Base-by-base conservation (phyloP, 1,140 invertebrate genomes). In the Drosophila suzukii region DNA sequence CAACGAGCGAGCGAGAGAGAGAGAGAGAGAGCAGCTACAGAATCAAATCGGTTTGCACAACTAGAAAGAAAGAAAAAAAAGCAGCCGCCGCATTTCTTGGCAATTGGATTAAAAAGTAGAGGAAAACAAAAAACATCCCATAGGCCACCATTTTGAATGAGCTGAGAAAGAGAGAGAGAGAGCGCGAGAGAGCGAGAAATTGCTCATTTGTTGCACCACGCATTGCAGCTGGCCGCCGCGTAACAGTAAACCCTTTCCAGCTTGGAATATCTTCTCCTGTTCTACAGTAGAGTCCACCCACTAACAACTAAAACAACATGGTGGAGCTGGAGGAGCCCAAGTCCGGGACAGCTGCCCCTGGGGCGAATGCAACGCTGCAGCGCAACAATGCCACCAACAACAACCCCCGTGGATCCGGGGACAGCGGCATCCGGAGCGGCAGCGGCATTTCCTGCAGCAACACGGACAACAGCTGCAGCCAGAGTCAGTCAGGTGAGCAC, bases 121-220 rank as follows among this genome's bases (percentile, higher is more conserved):
- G 49, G 61, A 60, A 34, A 60, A 75, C 27, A 53, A 80, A 66
- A 73, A 78, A 79, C 78, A 74, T 74, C 59, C 70, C 71, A 68
- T 62, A 71, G 75, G 74, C 84, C 84, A 89, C 84, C 84, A 89
- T 89, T 89, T 89, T 89, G 84, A 84, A 88, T 88, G 84, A 88
- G 80, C 84, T 71, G 80, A 73, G 86, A 58, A 49, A 77, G 57
- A 54, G 38, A 75, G 78, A 66, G 53, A 70, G 15, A 46, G 43
- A 44, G 43, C 39, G 13, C 17, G 15, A 20, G 77, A 65, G 65
- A 47, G 71, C 36, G 70, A 58, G 54, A 77, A 62, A 51, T 63
- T 63, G 68, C 75, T 83, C 85, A 81, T 75, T 78, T 68, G 65
- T 68, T 68, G 65, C 65, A 68, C 50, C 44, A 66, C 46, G 53